Evolutionary conservation across 2,113 vertebrate genomes (phyloP).

Genomic region (Saccopteryx bilineata): DNA sequence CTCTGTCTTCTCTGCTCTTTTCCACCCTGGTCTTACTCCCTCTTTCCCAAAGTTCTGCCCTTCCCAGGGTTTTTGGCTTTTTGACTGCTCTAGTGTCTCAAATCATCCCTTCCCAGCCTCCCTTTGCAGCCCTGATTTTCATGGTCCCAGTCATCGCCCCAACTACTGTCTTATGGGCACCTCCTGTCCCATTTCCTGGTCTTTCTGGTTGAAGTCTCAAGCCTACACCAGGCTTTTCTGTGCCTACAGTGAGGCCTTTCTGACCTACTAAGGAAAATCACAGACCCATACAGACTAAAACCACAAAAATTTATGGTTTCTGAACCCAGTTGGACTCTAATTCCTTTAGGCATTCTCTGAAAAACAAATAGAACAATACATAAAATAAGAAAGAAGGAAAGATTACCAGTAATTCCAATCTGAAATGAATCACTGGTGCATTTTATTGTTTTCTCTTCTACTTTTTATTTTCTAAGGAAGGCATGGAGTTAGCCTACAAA

Average conservation of each 20-base stretch:
- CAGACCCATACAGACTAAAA: not conserved
- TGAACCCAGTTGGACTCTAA: not conserved
- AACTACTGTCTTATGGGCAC: not conserved
- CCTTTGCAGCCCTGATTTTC: not conserved
- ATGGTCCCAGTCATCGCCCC: too few species aligned
- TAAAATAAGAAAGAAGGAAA: constrained; percentile 8
- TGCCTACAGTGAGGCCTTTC: too few species aligned
- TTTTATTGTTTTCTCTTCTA: not conserved
- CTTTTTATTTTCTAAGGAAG: not conserved
- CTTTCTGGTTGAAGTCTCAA: not conserved
- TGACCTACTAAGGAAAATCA: not conserved
- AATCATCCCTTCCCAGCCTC: not conserved
- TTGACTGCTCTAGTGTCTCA: not conserved
- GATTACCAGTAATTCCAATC: not conserved
- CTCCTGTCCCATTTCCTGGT: not conserved
- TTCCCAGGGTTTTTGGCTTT: not conserved
- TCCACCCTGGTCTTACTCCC: not conserved
- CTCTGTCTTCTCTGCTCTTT: not conserved
- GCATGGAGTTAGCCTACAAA: not conserved
- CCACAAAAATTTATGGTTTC: not conserved
- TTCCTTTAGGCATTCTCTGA: not conserved
- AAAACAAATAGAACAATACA: not conserved
- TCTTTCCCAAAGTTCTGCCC: not conserved
- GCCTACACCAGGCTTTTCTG: not conserved
- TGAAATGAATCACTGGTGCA: not conserved